phyloP scores from a whole-genome alignment of 1,140 invertebrate species.

The Drosophila azteca region DNA sequence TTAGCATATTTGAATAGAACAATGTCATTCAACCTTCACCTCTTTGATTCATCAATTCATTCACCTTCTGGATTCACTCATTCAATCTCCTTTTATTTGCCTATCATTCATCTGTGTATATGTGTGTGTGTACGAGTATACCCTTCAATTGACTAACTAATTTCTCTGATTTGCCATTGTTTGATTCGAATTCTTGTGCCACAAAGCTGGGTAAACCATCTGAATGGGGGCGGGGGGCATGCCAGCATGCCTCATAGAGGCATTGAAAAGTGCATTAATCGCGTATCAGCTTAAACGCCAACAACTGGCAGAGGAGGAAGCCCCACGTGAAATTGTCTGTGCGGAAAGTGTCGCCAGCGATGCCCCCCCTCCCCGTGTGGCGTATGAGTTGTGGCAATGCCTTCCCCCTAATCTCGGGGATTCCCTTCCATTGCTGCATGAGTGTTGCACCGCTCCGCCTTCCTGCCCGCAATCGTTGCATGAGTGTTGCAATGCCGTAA shows the following conservation, averaged over 20 bases:
- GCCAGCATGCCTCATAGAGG: neutral
- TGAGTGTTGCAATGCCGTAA: too few relatives aligned
- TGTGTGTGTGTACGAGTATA: too few relatives aligned
- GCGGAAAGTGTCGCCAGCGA: constrained; percentile 36
- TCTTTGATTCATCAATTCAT: too few relatives aligned
- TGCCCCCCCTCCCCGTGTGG: neutral
- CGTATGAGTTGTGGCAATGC: constrained; percentile 36
- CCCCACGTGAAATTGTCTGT: constrained; percentile 32
- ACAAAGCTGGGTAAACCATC: neutral
- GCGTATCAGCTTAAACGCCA: constrained; percentile 53
- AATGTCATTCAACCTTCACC: too few relatives aligned
- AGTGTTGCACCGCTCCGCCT: too few relatives aligned
- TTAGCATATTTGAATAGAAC: too few relatives aligned
- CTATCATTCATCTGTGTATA: too few relatives aligned
- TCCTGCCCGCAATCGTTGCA: too few relatives aligned
- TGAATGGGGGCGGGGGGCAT: neutral
- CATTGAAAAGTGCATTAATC: constrained; percentile 60
- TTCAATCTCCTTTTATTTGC: neutral
- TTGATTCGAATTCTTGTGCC: constrained; percentile 17
- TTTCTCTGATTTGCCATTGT: neutral
- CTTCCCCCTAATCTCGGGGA: too few relatives aligned
- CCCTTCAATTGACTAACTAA: too few relatives aligned
- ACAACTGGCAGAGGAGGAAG: constrained; percentile 43
- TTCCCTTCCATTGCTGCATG: too few relatives aligned
- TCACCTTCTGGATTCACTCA: neutral